Percentiles rank a stretch among this genome's conserved stretches.
Evolutionary conservation across 2,888 invertebrate genomes (phyloP).

Genomic region (Brachyptera risi): DNA sequence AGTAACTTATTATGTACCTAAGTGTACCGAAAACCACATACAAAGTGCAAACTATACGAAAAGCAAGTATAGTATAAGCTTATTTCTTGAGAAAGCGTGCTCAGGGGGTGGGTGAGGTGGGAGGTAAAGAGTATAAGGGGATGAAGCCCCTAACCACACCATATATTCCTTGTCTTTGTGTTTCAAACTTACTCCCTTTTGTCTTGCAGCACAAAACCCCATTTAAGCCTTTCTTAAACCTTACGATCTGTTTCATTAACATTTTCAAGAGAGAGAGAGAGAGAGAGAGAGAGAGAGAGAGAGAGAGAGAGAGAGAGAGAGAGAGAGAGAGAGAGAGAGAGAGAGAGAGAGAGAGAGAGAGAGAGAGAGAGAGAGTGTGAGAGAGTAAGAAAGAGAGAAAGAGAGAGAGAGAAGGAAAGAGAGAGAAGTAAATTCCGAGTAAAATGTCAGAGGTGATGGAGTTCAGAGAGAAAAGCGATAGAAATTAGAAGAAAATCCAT

Average conservation of each 20-base stretch:
- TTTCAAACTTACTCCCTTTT: constrained; percentile 1
- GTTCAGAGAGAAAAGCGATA: neutral
- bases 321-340: neutral
- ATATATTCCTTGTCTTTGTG: constrained; percentile 18
- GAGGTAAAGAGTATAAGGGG: too few relatives aligned
- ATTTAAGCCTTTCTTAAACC: constrained; percentile 19
- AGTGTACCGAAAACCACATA: too few relatives aligned
- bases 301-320: too few relatives aligned
- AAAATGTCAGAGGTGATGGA: constrained; percentile 2
- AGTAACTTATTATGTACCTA: too few relatives aligned
- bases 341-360: neutral
- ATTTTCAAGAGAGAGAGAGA: constrained; percentile 7
- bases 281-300: neutral
- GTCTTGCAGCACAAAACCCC: too few relatives aligned
- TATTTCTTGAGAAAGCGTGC: neutral
- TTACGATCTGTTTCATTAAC: constrained; percentile 21
- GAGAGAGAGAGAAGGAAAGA: neutral
- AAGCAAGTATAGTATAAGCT: neutral
- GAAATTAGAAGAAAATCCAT: too few relatives aligned
- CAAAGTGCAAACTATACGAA: too few relatives aligned
- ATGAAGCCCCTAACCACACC: neutral
- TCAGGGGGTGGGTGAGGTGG: constrained; percentile 3
- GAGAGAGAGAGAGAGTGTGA: neutral
- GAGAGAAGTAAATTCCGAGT: too few relatives aligned
- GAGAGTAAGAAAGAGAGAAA: too few relatives aligned